Evolutionary conservation across 35 echinoderm and acorn worm genomes (phyloP).

Genomic region (Heliocidaris tuberculata): DNA sequence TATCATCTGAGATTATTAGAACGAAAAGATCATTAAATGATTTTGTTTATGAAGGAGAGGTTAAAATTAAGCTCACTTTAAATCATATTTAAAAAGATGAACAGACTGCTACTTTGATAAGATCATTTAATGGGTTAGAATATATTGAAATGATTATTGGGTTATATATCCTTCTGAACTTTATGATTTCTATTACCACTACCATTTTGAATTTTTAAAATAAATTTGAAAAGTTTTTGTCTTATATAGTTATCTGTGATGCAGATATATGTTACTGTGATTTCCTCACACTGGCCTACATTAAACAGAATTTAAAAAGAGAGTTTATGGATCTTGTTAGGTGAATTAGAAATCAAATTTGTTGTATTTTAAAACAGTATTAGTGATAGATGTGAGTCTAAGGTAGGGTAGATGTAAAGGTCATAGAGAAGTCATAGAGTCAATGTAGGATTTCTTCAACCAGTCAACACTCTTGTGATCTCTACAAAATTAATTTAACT

Average conservation of each 20-base stretch:
- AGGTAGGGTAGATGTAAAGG: not conserved
- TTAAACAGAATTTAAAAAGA: no score
- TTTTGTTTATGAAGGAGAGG: not conserved
- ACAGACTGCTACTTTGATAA: not conserved
- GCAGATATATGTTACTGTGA: no score
- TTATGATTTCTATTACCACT: no score
- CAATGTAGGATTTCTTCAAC: not conserved
- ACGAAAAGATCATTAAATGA: not conserved
- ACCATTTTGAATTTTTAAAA: no score
- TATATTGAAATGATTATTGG: no score
- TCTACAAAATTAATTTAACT: constrained; percentile 41
- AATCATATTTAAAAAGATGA: not conserved
- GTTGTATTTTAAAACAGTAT: not conserved
- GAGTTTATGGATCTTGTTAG: no score
- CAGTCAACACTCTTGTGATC: constrained; percentile 30
- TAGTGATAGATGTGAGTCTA: not conserved
- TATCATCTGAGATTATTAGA: not conserved
- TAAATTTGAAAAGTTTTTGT: no score
- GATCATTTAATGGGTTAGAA: no score
- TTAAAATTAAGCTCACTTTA: not conserved
- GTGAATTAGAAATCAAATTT: not conserved
- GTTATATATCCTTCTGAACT: no score
- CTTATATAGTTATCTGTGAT: no score
- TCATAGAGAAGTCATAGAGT: not conserved
- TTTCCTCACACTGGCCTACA: no score